Evolutionary conservation across 2,888 invertebrate species (phyloP).

Genomic region (Cephus runcator): DNA sequence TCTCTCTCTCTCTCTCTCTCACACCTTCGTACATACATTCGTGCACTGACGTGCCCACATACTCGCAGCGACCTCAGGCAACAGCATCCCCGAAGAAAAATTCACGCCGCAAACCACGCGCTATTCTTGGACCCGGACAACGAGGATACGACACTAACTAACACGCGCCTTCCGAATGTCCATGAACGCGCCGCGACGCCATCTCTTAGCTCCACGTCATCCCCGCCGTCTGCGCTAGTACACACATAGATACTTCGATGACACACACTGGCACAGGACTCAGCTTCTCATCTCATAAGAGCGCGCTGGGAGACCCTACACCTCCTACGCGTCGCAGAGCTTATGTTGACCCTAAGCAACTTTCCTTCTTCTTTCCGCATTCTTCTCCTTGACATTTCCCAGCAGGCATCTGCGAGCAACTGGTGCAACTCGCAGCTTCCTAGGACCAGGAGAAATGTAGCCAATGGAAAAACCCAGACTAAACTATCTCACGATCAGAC

Average conservation of each 20-base stretch:
- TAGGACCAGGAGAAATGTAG: background rate
- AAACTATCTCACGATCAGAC: no score
- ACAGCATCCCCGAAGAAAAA: conserved; percentile 17
- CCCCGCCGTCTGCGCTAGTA: no score
- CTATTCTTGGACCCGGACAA: conserved; percentile 52
- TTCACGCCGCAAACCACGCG: conserved; percentile 36
- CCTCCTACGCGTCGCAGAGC: background rate
- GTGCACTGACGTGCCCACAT: background rate
- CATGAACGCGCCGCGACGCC: background rate
- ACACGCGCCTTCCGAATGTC: conserved; percentile 31
- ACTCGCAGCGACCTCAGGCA: background rate
- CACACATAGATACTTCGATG: background rate
- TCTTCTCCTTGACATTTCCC: background rate
- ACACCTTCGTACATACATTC: no score
- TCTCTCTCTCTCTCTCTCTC: no score
- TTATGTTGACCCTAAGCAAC: background rate
- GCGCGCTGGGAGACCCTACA: background rate
- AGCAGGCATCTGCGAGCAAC: background rate
- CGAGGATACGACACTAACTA: conserved; percentile 44
- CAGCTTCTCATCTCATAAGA: background rate
- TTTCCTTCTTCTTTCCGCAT: background rate
- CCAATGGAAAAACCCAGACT: background rate
- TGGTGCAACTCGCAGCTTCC: background rate
- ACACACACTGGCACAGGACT: background rate
- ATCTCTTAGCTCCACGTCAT: background rate